These are phyloP conservation scores for Euschistus heros DNA, from an alignment of 1,140 invertebrate species.

Conservation along the genomic window DNA sequence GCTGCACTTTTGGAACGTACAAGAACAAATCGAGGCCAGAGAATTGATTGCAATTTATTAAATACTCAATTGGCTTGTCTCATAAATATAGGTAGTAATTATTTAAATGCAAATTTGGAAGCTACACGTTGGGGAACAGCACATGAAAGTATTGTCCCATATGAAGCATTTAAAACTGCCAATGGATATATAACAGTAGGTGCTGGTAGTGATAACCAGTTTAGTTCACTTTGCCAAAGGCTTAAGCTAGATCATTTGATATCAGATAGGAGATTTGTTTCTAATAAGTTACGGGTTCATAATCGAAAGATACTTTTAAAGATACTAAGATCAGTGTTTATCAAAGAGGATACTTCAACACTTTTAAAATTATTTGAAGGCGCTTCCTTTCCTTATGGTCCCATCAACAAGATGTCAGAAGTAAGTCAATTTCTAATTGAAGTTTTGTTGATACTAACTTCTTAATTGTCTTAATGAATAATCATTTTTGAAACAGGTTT, in stretches of 20 bases:
- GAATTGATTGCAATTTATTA: slow-evolving; percentile 88
- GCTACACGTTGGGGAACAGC: slow-evolving; percentile 74
- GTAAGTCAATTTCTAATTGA: slow-evolving; percentile 31
- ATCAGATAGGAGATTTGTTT: slow-evolving; percentile 51
- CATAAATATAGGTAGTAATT: slow-evolving; percentile 84
- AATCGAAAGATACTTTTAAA: slow-evolving; percentile 59
- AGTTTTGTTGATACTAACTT: background rate
- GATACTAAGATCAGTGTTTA: slow-evolving; percentile 51
- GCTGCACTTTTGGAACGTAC: slow-evolving; percentile 71
- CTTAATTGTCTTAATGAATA: background rate
- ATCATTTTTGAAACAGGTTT: slow-evolving; percentile 44
- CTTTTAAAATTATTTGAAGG: slow-evolving; percentile 66
- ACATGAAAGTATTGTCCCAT: slow-evolving; percentile 90
- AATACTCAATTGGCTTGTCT: slow-evolving; percentile 82
- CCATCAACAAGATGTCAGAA: slow-evolving; percentile 74
- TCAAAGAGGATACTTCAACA: slow-evolving; percentile 55
- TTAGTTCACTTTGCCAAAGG: slow-evolving; percentile 52
- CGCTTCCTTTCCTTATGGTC: slow-evolving; percentile 74
- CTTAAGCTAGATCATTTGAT: slow-evolving; percentile 51
- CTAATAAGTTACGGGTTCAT: slow-evolving; percentile 61
- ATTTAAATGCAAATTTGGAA: slow-evolving; percentile 73
- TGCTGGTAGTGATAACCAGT: slow-evolving; percentile 69
- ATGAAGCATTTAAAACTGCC: slow-evolving; percentile 73
- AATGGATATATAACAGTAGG: slow-evolving; percentile 78
- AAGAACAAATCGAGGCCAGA: slow-evolving; percentile 73